Base-by-base conservation (phyloP, 2,888 invertebrate genomes). In the Corbicula japonica region DNA sequence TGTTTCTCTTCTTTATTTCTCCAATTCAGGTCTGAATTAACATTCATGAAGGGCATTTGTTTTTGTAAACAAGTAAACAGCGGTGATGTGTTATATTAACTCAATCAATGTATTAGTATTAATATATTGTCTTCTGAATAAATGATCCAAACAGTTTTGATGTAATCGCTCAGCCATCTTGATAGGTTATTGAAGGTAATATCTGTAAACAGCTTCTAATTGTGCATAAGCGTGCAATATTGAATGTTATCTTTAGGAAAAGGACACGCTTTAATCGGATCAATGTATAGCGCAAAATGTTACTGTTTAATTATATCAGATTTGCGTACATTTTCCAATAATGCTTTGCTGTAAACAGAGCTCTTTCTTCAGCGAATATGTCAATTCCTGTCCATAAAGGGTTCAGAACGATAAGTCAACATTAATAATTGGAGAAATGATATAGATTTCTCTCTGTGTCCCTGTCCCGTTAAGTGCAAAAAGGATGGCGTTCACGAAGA, bases 291-390 rank as follows among this genome's bases (percentile, higher is more conserved):
- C 52, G 30, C 66, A 54, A 52, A 54, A 66, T 66, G 66, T 66
- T 66, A 66, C 66, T 38, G 66, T 41, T 66, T 66, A 66, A 66
- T 66, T 66, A 66, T 58, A 58, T 58, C 41, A 66, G 66, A 66
- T 66, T 66, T 66, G 66, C 54, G 66, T 54, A 66, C 41, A 66
- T 66, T 66, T 66, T 66, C 66, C 66, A 52, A 66, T 66, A 66
- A 66, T 66, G 21, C 54, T 54, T 44, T 66, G n/a, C 52, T 54
- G 66, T 54, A 54, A 66, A 54, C 66, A 54, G 54, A 26, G 30
- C 38, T 66, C 54, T 63, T 66, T 66, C 66, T 66, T n/a, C 35
- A 1, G 30, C 26, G 66, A 66, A 66, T 50, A 65, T 66, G 66
- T 66, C 66, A 66, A 66, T 66, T 54, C 54, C 66, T 66, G 41